Percentiles rank a stretch among this genome's conserved stretches.
phyloP scores from a whole-genome alignment of 2,888 invertebrate species.

The Xestia sexstrigata region DNA sequence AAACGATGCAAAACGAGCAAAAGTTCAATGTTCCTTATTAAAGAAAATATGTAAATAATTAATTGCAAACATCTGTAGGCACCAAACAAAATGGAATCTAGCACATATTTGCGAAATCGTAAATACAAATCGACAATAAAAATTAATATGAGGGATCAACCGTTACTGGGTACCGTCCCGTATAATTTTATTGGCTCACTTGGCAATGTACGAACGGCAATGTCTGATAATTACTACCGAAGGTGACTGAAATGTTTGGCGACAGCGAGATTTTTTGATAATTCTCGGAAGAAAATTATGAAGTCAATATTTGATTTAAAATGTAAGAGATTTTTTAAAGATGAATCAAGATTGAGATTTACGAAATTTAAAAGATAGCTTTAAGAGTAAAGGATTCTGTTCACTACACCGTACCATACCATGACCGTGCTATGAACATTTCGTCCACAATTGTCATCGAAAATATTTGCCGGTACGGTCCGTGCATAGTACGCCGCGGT shows the following conservation, averaged over 20 bases:
- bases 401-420: not conserved
- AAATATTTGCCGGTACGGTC: not conserved
- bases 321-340: not conserved
- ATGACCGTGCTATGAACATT: no score
- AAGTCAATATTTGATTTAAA: slow-evolving; percentile 3
- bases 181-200: slow-evolving; percentile 57
- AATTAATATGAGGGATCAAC: slow-evolving; percentile 51
- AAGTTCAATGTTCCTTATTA: not conserved
- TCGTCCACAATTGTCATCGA: no score
- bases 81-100: slow-evolving; percentile 34
- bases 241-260: slow-evolving; percentile 40
- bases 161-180: slow-evolving; percentile 34
- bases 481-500: not conserved
- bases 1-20: no score
- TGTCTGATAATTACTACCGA: slow-evolving; percentile 50
- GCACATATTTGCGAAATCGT: slow-evolving; percentile 57
- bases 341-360: not conserved
- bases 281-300: not conserved
- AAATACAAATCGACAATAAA: slow-evolving; percentile 56
- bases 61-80: not conserved
- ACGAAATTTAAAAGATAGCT: not conserved
- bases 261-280: slow-evolving; percentile 14
- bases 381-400: not conserved
- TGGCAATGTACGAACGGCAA: slow-evolving; percentile 33
- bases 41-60: not conserved